A percentile compares a stretch with the other conserved stretches of the same genome.
These are phyloP conservation scores for Drosophila willistoni DNA, from an alignment of 1,140 invertebrate species.

Conservation along the genomic window DNA sequence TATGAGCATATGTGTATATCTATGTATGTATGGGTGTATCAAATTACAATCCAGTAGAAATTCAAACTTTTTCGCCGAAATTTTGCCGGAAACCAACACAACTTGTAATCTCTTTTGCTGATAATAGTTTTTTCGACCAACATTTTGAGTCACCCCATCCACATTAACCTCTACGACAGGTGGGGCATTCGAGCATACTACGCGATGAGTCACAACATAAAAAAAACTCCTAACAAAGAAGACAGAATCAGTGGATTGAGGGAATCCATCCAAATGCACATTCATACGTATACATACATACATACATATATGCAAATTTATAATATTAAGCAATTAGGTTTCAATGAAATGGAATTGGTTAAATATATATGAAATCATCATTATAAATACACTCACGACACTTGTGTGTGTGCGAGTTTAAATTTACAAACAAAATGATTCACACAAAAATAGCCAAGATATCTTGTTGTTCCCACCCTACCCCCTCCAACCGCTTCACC, in stretches of 20 bases:
- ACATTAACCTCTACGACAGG: constrained; percentile 20
- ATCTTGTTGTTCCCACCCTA: constrained; percentile 20
- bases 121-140: constrained; percentile 61
- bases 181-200: constrained; percentile 19
- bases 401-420: constrained; percentile 46
- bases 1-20: not conserved
- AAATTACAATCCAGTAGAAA: constrained; percentile 58
- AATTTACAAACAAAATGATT: constrained; percentile 79
- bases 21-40: constrained; percentile 23
- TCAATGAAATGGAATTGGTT: constrained; percentile 43
- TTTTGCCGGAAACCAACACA: constrained; percentile 13
- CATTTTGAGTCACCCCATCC: constrained; percentile 54
- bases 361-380: constrained; percentile 65
- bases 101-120: constrained; percentile 51
- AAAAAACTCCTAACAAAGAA: constrained; percentile 24
- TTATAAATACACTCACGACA: constrained; percentile 60
- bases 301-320: constrained; percentile 13
- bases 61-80: constrained; percentile 29
- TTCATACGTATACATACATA: not conserved
- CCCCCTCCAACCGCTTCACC: not conserved
- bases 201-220: constrained; percentile 53
- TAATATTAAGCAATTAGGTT: constrained; percentile 1
- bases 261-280: constrained; percentile 44
- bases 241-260: constrained; percentile 5
- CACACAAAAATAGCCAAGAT: constrained; percentile 73